These are phyloP conservation scores for Pocillopora grandis DNA, from an alignment of 92 coral and sea anemone genomes.

Conservation along the genomic window DNA sequence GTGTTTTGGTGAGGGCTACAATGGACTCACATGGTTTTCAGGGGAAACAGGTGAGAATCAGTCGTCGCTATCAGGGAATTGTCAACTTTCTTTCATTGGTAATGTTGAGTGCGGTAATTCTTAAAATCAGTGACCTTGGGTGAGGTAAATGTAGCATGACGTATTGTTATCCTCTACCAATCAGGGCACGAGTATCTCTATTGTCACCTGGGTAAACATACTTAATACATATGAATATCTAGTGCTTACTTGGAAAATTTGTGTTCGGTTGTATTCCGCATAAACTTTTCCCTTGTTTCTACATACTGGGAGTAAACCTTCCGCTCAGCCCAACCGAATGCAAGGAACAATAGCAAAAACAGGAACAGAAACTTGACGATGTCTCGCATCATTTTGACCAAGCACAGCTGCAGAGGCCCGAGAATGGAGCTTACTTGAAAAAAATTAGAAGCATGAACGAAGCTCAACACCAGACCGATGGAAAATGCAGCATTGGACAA, in stretches of 20 bases:
- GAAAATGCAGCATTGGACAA: constrained; percentile 80
- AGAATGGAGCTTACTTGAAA: constrained; percentile 70
- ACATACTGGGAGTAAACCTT: constrained; percentile 81
- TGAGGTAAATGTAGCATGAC: too few species aligned
- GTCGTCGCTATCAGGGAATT: too few species aligned
- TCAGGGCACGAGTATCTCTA: too few species aligned
- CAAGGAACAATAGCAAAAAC: constrained; percentile 67
- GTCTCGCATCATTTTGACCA: constrained; percentile 77
- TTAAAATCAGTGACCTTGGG: too few species aligned
- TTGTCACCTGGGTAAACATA: too few species aligned
- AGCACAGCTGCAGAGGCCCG: constrained; percentile 87
- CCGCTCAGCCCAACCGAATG: constrained; percentile 77
- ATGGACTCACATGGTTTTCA: too few species aligned
- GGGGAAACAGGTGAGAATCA: too few species aligned
- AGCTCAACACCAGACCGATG: constrained; percentile 68
- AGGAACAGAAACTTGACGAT: constrained; percentile 79
- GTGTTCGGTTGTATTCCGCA: constrained; percentile 31
- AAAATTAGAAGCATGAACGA: constrained; percentile 66
- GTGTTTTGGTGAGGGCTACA: not conserved
- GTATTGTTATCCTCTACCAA: too few species aligned
- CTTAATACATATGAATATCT: not conserved
- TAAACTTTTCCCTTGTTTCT: constrained; percentile 15
- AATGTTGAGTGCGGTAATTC: too few species aligned
- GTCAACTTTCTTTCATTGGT: too few species aligned
- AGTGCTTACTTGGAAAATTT: constrained; percentile 56